These are phyloP conservation scores for Troides aeacus DNA, from an alignment of 2,888 invertebrate species.

Conservation along the genomic window DNA sequence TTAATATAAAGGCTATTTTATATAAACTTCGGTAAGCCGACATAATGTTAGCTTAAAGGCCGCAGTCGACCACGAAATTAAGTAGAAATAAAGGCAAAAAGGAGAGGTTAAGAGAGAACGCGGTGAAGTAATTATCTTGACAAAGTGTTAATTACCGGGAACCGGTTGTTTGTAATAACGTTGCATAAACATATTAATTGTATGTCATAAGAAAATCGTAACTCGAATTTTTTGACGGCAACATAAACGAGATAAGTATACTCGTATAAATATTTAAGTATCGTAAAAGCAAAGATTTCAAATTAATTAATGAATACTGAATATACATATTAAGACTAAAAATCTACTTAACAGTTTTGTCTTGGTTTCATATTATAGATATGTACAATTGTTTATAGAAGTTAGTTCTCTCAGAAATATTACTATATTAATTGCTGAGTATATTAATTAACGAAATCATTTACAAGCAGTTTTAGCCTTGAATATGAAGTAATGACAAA, in stretches of 20 bases:
- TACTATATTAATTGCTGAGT: too few relatives aligned
- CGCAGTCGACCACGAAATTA: constrained; percentile 2
- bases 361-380: too few relatives aligned
- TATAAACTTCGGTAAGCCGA: not conserved
- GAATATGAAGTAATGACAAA: too few relatives aligned
- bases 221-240: not conserved
- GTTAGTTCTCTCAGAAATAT: too few relatives aligned
- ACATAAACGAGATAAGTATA: not conserved
- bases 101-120: constrained; percentile 6
- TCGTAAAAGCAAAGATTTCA: not conserved
- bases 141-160: constrained; percentile 16
- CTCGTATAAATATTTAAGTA: not conserved
- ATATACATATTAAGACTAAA: constrained; percentile 50
- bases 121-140: constrained; percentile 12
- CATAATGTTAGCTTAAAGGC: not conserved
- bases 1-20: not conserved
- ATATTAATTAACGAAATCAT: too few relatives aligned
- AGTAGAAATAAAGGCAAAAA: not conserved
- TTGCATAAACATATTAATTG: constrained; percentile 14
- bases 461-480: too few relatives aligned
- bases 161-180: not conserved
- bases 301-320: not conserved
- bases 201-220: not conserved
- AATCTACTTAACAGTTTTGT: too few relatives aligned
- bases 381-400: too few relatives aligned